Conservation (phyloP, 2,888 invertebrate genomes). For the Pharmacophagus antenor region DNA sequence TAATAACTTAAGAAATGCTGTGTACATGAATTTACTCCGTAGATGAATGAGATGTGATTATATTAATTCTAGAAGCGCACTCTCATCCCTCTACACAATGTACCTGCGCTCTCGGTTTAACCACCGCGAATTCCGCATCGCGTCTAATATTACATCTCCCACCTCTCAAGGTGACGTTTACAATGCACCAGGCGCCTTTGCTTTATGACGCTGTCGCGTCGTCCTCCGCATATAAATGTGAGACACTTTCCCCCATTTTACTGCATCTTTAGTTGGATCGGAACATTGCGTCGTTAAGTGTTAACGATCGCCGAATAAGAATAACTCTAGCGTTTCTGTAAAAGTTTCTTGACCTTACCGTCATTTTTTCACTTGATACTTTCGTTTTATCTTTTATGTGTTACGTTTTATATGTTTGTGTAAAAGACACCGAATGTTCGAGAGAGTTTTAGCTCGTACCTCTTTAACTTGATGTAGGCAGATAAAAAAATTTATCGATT, state of each 20-base stretch:
- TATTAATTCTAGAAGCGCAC: slow-evolving; percentile 20
- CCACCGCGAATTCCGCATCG: slow-evolving; percentile 38
- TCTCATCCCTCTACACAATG: slow-evolving; percentile 2
- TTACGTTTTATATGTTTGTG: neutral
- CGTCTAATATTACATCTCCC: slow-evolving; percentile 46
- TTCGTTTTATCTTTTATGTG: slow-evolving; percentile 1
- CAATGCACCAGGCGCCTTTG: slow-evolving; percentile 60
- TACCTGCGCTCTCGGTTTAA: slow-evolving; percentile 16
- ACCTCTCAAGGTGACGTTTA: slow-evolving; percentile 48
- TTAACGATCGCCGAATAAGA: slow-evolving; percentile 39
- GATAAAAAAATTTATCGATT: too few species aligned
- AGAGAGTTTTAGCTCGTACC: too few species aligned
- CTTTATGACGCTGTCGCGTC: slow-evolving; percentile 55
- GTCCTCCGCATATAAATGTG: slow-evolving; percentile 65
- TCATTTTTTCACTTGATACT: neutral
- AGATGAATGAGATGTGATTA: neutral
- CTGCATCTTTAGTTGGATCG: slow-evolving; percentile 52
- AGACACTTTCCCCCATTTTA: slow-evolving; percentile 61
- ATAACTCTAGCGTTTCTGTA: slow-evolving; percentile 20
- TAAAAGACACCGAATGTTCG: neutral
- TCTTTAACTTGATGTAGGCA: too few species aligned
- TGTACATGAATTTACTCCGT: too few species aligned
- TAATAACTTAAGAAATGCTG: too few species aligned
- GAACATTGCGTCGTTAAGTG: slow-evolving; percentile 45
- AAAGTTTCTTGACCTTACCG: slow-evolving; percentile 25